These are phyloP conservation scores for Paramormyrops hopkinsi DNA, from an alignment of 2,797 vertebrate species.

Conservation along the genomic window DNA sequence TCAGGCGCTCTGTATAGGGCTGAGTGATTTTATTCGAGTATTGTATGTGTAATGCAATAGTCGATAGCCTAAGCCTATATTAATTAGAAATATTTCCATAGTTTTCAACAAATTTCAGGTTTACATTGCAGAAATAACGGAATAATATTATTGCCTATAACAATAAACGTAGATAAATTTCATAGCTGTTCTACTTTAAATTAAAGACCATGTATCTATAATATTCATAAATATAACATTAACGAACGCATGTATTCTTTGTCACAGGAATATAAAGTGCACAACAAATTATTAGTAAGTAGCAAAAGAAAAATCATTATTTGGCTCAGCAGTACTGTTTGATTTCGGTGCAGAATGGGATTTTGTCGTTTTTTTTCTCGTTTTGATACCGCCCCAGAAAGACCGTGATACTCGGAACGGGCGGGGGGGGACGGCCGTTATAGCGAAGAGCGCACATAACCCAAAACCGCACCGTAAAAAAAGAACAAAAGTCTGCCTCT, in stretches of 20 bases:
- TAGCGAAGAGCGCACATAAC: neutral
- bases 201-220: neutral
- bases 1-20: neutral
- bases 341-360: neutral
- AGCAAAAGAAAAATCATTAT: neutral
- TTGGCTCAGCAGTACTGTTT: neutral
- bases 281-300: neutral
- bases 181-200: neutral
- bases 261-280: neutral
- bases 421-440: neutral
- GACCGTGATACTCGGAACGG: neutral
- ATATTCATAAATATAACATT: neutral
- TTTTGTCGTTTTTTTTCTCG: neutral
- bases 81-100: neutral
- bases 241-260: neutral
- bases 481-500: neutral
- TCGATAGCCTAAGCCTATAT: neutral
- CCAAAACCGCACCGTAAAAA: neutral
- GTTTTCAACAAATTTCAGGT: neutral
- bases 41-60: neutral
- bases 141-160: neutral
- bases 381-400: neutral
- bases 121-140: neutral
- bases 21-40: neutral
- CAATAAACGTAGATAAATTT: neutral